Evolutionary conservation across 2,797 vertebrate species (phyloP).

Genomic region (Antrozous pallidus): DNA sequence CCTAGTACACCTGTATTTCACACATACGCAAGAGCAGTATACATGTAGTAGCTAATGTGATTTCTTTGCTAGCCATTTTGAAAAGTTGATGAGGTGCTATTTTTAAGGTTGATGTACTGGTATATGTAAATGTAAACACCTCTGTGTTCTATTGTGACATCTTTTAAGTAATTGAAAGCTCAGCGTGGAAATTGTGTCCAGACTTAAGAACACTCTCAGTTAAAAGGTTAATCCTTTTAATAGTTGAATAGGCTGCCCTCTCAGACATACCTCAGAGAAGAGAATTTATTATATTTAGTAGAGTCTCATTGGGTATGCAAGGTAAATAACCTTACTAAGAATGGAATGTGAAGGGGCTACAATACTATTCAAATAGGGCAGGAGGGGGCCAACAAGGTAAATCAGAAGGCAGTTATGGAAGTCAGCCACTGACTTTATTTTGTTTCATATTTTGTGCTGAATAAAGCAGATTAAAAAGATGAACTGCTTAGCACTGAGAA

Average conservation of each 20-base stretch:
- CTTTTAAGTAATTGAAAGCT: slow-evolving; percentile 67
- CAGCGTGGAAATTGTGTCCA: slow-evolving; percentile 60
- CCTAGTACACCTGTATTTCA: slow-evolving; percentile 54
- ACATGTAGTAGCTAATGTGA: slow-evolving; percentile 1
- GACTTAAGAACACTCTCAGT: slow-evolving; percentile 56
- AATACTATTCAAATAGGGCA: slow-evolving; percentile 81
- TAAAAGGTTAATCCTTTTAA: slow-evolving; percentile 73
- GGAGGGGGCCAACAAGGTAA: slow-evolving; percentile 71
- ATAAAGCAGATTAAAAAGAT: slow-evolving; percentile 47
- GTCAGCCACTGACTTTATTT: slow-evolving; percentile 62
- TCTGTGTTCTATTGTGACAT: slow-evolving; percentile 48
- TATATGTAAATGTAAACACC: slow-evolving; percentile 66
- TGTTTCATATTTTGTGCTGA: slow-evolving; percentile 53
- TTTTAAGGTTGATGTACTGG: slow-evolving; percentile 29
- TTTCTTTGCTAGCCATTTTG: slow-evolving; percentile 53
- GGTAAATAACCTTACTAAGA: slow-evolving; percentile 72
- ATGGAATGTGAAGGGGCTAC: slow-evolving; percentile 53
- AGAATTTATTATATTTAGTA: slow-evolving; percentile 64
- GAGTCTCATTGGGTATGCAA: slow-evolving; percentile 69
- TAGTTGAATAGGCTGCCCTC: slow-evolving; percentile 64
- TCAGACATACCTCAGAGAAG: slow-evolving; percentile 58
- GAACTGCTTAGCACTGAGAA: slow-evolving; percentile 19
- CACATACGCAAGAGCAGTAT: slow-evolving; percentile 42
- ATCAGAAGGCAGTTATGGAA: slow-evolving; percentile 87
- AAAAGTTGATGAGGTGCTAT: slow-evolving; percentile 38